Conservation (phyloP, 2,113 vertebrate genomes). For the Ceyx margarethae region DNA sequence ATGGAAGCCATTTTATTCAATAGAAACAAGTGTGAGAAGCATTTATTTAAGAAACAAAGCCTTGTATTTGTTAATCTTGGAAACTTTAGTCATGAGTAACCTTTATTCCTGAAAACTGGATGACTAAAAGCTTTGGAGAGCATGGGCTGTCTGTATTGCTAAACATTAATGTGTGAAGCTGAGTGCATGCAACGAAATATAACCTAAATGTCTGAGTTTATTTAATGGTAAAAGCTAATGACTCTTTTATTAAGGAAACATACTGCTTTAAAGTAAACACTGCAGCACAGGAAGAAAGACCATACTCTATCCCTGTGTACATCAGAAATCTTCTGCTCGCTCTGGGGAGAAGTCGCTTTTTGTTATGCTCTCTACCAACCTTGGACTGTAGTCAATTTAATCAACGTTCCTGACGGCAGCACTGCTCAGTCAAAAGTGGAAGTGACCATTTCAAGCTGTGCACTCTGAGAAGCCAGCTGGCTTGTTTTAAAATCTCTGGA, state of each 20-base stretch:
- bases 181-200: not conserved
- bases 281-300: not conserved
- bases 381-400: conserved; percentile 36
- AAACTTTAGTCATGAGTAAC: not conserved
- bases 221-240: not conserved
- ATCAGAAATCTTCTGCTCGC: not conserved
- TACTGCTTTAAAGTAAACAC: not conserved
- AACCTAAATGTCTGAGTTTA: not conserved
- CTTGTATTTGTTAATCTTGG: not conserved
- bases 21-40: not conserved
- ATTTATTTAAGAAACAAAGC: not conserved
- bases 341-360: not conserved
- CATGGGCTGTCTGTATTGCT: not conserved
- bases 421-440: conserved; percentile 1
- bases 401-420: conserved; percentile 26
- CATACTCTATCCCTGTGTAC: not conserved
- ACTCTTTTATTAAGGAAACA: conserved; percentile 8
- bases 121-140: not conserved
- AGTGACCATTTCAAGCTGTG: conserved; percentile 51
- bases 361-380: conserved; percentile 20
- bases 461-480: conserved; percentile 37
- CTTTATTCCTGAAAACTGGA: not conserved
- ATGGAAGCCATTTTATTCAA: not conserved
- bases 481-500: conserved; percentile 42
- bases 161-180: not conserved